These are phyloP conservation scores for Drosophila prostipennis DNA, from an alignment of 2,888 invertebrate species.

Conservation along the genomic window DNA sequence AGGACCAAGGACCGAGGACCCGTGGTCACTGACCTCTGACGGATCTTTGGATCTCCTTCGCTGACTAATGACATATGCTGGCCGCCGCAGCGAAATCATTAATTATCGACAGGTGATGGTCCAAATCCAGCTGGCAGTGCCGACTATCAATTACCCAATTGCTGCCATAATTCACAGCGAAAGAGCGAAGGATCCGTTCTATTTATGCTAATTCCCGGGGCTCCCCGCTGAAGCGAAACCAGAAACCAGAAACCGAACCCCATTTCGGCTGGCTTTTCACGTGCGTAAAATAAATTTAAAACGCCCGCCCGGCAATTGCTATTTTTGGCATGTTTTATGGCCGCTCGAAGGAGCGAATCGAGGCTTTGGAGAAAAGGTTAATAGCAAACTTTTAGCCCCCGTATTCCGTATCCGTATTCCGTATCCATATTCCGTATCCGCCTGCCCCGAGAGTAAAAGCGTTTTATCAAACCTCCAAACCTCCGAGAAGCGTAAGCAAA, in stretches of 20 bases:
- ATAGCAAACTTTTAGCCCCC: conserved; percentile 50
- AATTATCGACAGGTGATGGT: conserved; percentile 22
- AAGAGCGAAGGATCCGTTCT: conserved; percentile 14
- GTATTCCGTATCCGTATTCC: neutral
- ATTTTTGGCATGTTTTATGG: conserved; percentile 74
- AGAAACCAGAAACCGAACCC: conserved; percentile 24
- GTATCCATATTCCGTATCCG: conserved; percentile 8
- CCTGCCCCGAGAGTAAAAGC: conserved; percentile 16
- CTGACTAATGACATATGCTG: conserved; percentile 30
- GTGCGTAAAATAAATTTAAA: conserved; percentile 75
- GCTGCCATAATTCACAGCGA: conserved; percentile 49
- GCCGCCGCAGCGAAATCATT: conserved; percentile 2
- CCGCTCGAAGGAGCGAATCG: conserved; percentile 24
- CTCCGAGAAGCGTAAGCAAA: conserved; percentile 44
- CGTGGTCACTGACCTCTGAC: conserved; percentile 12
- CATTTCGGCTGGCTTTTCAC: conserved; percentile 55
- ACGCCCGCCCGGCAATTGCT: conserved; percentile 49
- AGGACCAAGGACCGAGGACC: neutral
- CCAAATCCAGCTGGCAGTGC: conserved; percentile 6
- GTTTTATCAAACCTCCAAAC: conserved; percentile 40
- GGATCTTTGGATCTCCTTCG: neutral
- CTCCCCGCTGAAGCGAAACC: conserved; percentile 3
- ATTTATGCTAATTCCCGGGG: conserved; percentile 61
- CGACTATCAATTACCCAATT: conserved; percentile 69
- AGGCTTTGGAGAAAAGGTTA: conserved; percentile 63